A percentile compares a stretch with the other conserved stretches of the same genome.
These are phyloP conservation scores for Apogon hyalosoma DNA, from an alignment of 2,797 vertebrate genomes.

Conservation along the genomic window DNA sequence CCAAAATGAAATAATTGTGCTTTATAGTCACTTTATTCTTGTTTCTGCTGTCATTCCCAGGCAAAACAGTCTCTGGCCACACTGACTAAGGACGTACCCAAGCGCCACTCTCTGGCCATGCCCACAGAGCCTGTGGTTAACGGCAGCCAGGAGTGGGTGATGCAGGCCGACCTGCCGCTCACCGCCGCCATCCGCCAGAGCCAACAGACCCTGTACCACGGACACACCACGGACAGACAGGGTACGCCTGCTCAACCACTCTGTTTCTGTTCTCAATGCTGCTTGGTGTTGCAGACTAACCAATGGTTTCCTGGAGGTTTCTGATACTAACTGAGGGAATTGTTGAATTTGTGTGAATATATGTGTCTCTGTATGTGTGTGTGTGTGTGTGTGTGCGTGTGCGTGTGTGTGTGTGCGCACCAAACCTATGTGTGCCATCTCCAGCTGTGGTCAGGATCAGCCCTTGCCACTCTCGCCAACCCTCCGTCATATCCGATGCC, in stretches of 20 bases:
- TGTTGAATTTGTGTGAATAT: constrained; percentile 35
- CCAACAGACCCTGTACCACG: constrained; percentile 96
- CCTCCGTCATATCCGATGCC: constrained; percentile 95
- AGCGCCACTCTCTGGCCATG: constrained; percentile 94
- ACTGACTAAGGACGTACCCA: constrained; percentile 96
- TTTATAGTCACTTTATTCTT: neutral
- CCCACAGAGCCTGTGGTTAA: constrained; percentile 93
- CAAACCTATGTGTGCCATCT: constrained; percentile 22
- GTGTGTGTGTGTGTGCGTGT: constrained; percentile 35
- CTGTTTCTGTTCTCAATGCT: constrained; percentile 4
- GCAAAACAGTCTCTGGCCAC: constrained; percentile 97
- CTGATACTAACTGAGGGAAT: constrained; percentile 64
- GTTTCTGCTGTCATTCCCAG: constrained; percentile 69
- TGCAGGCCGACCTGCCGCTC: constrained; percentile 94
- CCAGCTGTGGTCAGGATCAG: constrained; percentile 93
- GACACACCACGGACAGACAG: constrained; percentile 91
- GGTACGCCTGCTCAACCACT: constrained; percentile 77
- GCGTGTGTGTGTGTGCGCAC: too few relatives aligned
- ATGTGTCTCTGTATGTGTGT: constrained; percentile 29
- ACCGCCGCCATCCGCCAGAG: constrained; percentile 98
- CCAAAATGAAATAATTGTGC: neutral
- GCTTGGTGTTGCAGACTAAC: constrained; percentile 69
- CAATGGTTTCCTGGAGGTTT: constrained; percentile 54
- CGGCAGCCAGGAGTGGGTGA: constrained; percentile 98
- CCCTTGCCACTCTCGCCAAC: constrained; percentile 95